Conservation (phyloP, 2,797 vertebrate genomes). For the Amazona finschi region DNA sequence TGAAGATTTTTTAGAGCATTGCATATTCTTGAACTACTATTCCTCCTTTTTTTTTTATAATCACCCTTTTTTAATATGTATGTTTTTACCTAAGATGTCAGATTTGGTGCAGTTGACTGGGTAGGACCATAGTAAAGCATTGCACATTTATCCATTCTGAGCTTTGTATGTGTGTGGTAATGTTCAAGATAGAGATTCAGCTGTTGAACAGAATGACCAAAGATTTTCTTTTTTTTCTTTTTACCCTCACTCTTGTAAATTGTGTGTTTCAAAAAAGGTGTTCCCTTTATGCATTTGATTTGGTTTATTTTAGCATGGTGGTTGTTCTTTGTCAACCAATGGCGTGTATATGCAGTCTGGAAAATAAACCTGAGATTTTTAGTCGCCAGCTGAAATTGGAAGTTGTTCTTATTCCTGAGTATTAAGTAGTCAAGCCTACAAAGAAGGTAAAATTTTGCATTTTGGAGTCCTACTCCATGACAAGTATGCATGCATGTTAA, state of each 20-base stretch:
- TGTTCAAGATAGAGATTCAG: background rate
- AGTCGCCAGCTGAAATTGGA: background rate
- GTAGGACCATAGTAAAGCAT: background rate
- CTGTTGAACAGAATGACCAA: background rate
- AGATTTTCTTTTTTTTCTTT: background rate
- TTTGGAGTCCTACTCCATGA: background rate
- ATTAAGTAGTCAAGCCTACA: background rate
- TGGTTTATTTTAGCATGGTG: background rate
- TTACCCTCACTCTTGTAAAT: background rate
- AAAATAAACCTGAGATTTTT: background rate
- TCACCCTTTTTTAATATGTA: background rate
- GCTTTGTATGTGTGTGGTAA: background rate
- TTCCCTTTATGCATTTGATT: background rate
- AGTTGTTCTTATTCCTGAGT: background rate
- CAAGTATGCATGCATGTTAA: background rate
- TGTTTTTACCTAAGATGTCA: background rate
- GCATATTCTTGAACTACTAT: background rate
- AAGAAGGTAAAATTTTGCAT: background rate
- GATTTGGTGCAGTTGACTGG: background rate
- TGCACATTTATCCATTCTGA: background rate
- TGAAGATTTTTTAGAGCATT: background rate
- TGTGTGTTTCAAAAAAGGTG: background rate
- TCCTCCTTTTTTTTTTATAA: background rate
- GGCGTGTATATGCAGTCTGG: background rate
- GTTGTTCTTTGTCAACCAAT: background rate